Evolutionary conservation across 1,140 invertebrate species (phyloP).

Genomic region (Akabosia matsudoensis): DNA sequence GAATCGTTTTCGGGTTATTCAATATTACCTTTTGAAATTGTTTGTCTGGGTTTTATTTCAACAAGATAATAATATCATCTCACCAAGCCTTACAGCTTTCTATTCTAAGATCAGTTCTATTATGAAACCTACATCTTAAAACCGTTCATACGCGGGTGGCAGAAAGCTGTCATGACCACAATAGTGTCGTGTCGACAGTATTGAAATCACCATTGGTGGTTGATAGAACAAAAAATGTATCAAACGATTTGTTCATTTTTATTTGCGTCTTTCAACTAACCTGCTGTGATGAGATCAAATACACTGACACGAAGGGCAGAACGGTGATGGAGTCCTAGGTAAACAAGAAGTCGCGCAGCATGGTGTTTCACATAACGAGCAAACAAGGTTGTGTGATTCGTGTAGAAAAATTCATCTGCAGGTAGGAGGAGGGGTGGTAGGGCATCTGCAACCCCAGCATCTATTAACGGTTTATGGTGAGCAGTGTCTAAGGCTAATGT

Average conservation of each 20-base stretch:
- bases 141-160: too few species aligned
- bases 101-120: too few species aligned
- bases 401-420: constrained; percentile 73
- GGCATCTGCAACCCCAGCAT: constrained; percentile 63
- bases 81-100: too few species aligned
- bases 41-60: too few species aligned
- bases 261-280: constrained; percentile 38
- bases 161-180: too few species aligned
- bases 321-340: constrained; percentile 55
- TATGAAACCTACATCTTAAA: too few species aligned
- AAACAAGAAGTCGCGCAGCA: constrained; percentile 63
- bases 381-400: constrained; percentile 69
- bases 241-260: not conserved
- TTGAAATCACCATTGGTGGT: constrained; percentile 1
- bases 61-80: too few species aligned
- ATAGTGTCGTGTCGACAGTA: too few species aligned
- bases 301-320: constrained; percentile 54
- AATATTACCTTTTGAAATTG: too few species aligned
- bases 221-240: constrained; percentile 1
- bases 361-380: constrained; percentile 69
- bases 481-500: constrained; percentile 55
- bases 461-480: constrained; percentile 48
- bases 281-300: constrained; percentile 52
- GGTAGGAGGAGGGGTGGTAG: constrained; percentile 67
- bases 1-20: too few species aligned